phyloP scores from a whole-genome alignment of 2,113 vertebrate species.

The Alaudala cheleensis region DNA sequence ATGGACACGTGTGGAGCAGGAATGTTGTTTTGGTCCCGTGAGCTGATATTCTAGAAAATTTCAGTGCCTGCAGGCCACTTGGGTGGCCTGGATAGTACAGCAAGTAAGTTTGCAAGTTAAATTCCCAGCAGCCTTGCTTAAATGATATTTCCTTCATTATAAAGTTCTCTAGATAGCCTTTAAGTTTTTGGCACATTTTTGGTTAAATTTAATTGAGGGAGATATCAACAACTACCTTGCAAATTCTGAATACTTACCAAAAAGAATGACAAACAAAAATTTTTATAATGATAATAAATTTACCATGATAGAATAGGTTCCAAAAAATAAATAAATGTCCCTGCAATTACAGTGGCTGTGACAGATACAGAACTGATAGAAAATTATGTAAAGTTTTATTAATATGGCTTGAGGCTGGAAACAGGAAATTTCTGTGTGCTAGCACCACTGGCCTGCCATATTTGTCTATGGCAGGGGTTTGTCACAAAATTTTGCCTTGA shows the following conservation, averaged over 20 bases:
- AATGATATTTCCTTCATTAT: background rate
- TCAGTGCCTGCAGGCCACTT: background rate
- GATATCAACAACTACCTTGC: background rate
- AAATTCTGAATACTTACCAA: background rate
- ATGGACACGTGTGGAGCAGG: accelerated
- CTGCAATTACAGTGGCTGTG: background rate
- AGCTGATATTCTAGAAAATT: background rate
- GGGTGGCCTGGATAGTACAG: background rate
- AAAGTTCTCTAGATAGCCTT: background rate
- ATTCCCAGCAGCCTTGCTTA: background rate
- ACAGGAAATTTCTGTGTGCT: background rate
- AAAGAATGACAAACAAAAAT: background rate
- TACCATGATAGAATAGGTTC: background rate
- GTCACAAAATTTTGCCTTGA: background rate
- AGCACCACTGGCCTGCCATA: background rate
- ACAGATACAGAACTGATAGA: background rate
- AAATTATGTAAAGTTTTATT: background rate
- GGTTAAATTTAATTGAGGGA: background rate
- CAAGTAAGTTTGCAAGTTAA: background rate
- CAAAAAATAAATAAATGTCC: background rate
- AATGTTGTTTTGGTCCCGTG: background rate
- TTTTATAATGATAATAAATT: background rate
- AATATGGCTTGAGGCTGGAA: background rate
- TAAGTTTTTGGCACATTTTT: background rate
- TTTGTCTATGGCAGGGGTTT: background rate